Evolutionary conservation across 2,888 invertebrate species (phyloP), one percentile per base, ranked within the genome.

Genomic region (Pandemis heparana): DNA sequence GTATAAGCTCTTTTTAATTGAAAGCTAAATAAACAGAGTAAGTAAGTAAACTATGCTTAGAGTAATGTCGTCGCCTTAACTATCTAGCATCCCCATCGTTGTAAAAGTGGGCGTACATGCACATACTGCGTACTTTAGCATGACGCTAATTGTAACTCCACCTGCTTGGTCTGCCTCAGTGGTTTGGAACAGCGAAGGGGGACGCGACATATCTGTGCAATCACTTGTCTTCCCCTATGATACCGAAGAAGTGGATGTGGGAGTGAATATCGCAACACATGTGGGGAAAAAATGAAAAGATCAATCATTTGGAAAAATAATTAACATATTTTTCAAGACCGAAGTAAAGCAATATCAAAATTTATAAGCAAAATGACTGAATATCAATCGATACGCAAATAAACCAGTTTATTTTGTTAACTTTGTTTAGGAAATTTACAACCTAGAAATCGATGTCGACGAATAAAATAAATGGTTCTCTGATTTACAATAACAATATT

Each of bases 81-180:
- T 73, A 76, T 78, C 79, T 77, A 78, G 61, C 78, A 78, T 72
- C 78, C 78, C 80, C 77, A 66, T 60, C 60, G 56, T 79, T 79
- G 78, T 79, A 81, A 85, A 85, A 83, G 85, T 84, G 84, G 87
- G 88, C 86, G 87, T 89, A 81, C 79, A 83, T 83, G 83, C 83
- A 81, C 79, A 84, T 83, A 77, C 72, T 85, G 83, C 82, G 81
- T 85, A 85, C 85, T 83, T 83, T 83, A 83, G 83, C 81, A 78
- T 83, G 83, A 77, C 76, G 74, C 85, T 89, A 87, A 89, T 89
- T 87, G 86, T 89, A 83, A 86, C 87, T 87, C 86, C 85, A 85
- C 88, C 85, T 85, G 83, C 82, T 81, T 80, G 82, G 76, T 79
- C 77, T 77, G 77, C 77, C 77, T 79, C 76, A 81, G 79, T 78